These are phyloP conservation scores for Nibea albiflora DNA, from an alignment of 2,113 vertebrate genomes.

Conservation along the genomic window DNA sequence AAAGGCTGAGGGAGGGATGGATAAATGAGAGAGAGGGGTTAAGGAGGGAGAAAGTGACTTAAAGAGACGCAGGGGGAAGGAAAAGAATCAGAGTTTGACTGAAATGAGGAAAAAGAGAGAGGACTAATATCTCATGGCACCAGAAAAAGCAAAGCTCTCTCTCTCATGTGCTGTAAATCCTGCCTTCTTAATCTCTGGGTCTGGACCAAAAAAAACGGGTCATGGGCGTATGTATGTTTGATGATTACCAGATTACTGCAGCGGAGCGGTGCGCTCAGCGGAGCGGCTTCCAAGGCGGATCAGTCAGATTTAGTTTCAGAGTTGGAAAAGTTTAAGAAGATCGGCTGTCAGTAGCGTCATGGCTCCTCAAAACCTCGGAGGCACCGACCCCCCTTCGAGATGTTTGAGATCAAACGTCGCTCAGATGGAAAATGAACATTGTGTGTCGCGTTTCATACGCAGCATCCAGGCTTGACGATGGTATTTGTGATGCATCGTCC, in stretches of 20 bases:
- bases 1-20: conserved; percentile 29
- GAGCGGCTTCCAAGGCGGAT: conserved; percentile 40
- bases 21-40: conserved; percentile 32
- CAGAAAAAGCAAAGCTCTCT: conserved; percentile 24
- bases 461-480: neutral
- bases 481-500: conserved; percentile 14
- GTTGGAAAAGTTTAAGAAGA: conserved; percentile 55
- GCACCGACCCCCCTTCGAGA: neutral
- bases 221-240: conserved; percentile 39
- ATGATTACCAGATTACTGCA: conserved; percentile 69
- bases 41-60: conserved; percentile 51
- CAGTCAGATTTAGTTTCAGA: conserved; percentile 64
- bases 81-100: conserved; percentile 42
- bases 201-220: conserved; percentile 32
- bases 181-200: conserved; percentile 60
- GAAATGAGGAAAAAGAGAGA: conserved; percentile 19
- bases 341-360: conserved; percentile 58
- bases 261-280: neutral
- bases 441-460: conserved; percentile 31
- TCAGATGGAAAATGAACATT: conserved; percentile 39
- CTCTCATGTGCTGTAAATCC: conserved; percentile 54
- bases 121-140: conserved; percentile 58
- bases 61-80: conserved; percentile 25
- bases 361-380: conserved; percentile 22
- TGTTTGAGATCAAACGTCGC: conserved; percentile 20